Base-by-base conservation (phyloP, 2,888 invertebrate genomes). In the Halictus ligatus region DNA sequence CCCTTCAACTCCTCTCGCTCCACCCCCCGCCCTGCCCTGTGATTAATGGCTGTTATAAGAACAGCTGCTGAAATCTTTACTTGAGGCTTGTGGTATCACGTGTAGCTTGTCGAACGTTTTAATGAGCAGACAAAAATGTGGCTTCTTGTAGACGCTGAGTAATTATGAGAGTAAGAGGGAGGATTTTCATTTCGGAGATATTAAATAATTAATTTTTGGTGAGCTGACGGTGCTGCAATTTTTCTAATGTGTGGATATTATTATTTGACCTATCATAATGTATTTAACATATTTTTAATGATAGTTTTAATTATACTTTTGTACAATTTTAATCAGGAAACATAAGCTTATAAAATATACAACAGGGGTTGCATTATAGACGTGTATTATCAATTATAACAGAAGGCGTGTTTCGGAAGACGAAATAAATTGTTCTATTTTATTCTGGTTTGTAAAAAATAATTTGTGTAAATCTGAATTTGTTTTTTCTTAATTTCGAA, bases 21-120 rank as follows among this genome's bases (percentile, higher is more conserved):
- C 21, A 21, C 40, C 40, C 10, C 3, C 40, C 15, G n/a, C 35
- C 40, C 29, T 15, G 21, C 12, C 12, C 10, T 5, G 75, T 75
- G 67, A 80, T 69, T 80, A 69, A 80, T 80, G 67, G 54, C 8
- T 15, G 10, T 29, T 21, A 29, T 29, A 69, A 80, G 18, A 69
- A 21, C 69, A 69, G 69, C 40, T 69, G 35, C 40, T 40, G 10
- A 35, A 21, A 35, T 40, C 35, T 69, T 35, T 35, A 35, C 35
- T 35, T 35, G 3, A 21, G 10, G 4, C 35, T 40, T 40, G 21
- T 21, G 35, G 40, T 40, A 21, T 69, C 35, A 35, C 35, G 69
- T 21, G 18, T 35, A 29, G 29, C 25, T 18, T 35, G 64, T 67
- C 64, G 64, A 67, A 67, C 64, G 7, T 67, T 29, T 15, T 67